Conservation (phyloP, 2,113 vertebrate species). For the Pampusana beccarii region DNA sequence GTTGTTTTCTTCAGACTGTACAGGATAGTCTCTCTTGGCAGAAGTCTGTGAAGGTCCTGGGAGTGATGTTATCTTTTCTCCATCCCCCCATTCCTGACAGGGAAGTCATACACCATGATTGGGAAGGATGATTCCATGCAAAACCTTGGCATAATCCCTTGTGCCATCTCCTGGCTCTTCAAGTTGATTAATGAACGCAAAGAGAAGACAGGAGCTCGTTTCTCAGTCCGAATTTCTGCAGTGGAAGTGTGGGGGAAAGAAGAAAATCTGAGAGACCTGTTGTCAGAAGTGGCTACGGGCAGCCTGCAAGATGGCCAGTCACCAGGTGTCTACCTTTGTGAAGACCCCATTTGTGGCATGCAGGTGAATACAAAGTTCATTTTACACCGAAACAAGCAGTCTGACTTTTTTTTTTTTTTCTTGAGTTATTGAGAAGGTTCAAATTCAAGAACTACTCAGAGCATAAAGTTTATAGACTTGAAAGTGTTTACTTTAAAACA, state of each 20-base stretch:
- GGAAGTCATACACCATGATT: conserved; percentile 98
- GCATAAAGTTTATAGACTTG: conserved; percentile 8
- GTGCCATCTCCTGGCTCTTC: conserved; percentile 99
- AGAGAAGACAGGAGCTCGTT: conserved; percentile 95
- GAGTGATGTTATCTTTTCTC: background rate
- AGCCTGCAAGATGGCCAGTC: conserved; percentile 97
- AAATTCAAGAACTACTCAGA: conserved; percentile 16
- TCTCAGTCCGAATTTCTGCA: conserved; percentile 96
- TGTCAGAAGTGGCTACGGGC: conserved; percentile 95
- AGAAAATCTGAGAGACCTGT: conserved; percentile 93
- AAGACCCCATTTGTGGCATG: conserved; percentile 98
- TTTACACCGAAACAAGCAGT: background rate
- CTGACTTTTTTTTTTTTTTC: background rate
- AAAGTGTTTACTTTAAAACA: conserved; percentile 68
- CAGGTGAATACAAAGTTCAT: conserved; percentile 82
- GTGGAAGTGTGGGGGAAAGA: conserved; percentile 98
- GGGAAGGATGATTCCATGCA: conserved; percentile 95
- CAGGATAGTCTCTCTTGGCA: background rate
- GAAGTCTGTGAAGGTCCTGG: background rate
- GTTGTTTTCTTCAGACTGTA: background rate
- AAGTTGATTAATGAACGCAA: conserved; percentile 96
- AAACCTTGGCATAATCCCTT: conserved; percentile 95
- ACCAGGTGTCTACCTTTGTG: conserved; percentile 97
- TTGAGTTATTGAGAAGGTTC: background rate
- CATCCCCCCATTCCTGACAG: conserved; percentile 68